These are phyloP conservation scores for Eulemur albifrons DNA, from an alignment of 2,797 vertebrate species.

Conservation along the genomic window DNA sequence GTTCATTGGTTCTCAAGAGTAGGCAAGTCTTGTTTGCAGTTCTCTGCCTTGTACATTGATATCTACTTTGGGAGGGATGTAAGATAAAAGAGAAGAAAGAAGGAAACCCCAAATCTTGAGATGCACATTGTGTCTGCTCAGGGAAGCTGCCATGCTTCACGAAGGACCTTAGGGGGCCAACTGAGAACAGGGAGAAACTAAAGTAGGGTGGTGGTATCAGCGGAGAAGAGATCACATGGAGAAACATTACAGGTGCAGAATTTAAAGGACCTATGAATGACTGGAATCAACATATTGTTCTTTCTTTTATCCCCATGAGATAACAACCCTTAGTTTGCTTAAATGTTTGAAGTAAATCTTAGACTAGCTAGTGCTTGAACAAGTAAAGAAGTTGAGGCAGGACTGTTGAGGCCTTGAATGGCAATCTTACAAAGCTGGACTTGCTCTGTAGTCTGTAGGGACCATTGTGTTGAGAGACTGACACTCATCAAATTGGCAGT, in stretches of 20 bases:
- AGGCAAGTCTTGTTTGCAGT: background rate
- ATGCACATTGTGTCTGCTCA: background rate
- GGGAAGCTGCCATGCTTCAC: background rate
- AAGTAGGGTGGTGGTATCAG: background rate
- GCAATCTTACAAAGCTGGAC: background rate
- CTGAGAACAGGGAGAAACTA: background rate
- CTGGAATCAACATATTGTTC: background rate
- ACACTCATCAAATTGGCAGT: background rate
- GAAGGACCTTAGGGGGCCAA: background rate
- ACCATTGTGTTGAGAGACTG: background rate
- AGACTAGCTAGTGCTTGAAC: background rate
- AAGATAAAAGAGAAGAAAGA: background rate
- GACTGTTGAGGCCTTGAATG: background rate
- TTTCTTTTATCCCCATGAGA: background rate
- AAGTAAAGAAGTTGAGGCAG: background rate
- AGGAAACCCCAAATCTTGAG: background rate
- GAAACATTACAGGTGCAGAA: background rate
- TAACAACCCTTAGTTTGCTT: background rate
- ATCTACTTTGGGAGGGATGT: background rate
- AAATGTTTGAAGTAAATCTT: background rate
- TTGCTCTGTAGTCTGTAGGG: background rate
- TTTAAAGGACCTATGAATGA: background rate
- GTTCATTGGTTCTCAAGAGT: background rate
- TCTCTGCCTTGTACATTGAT: background rate
- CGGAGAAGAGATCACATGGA: background rate